Base-by-base conservation (phyloP, 1,140 invertebrate genomes). In the Aphis gossypii region DNA sequence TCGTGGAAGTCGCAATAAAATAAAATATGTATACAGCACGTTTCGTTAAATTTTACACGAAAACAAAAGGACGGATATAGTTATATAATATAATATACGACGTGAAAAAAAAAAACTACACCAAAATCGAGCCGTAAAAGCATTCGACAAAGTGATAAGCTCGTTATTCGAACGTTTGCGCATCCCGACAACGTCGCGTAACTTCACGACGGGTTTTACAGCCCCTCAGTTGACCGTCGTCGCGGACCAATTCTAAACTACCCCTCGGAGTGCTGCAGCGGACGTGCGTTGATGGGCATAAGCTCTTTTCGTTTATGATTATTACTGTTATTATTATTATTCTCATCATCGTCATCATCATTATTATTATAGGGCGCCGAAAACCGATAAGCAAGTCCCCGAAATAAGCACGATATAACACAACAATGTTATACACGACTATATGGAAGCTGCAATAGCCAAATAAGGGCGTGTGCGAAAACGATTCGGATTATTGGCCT, bases 291-390 rank as follows among this genome's bases (percentile, higher is more conserved):
- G 88, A 35, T 51, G 51, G 88, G 51, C 30, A 35, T 54, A 90
- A 56, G 51, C 88, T 38, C 88, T 90, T 90, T 56, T 56, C 88
- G 88, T 90, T 90, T 90, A 90, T 38, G 88, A 90, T 90, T 38
- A 90, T 89, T 54, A 54, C 51, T 2, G 14, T 83, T 83, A 83
- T n/a, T 35, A 88, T 48, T 68, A 68, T 68, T n/a, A 68, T 68
- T n/a, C n/a, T 56, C 3, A 68, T 68, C 9, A 68, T 68, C 9
- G 5, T 68, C 14, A 68, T 68, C 30, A 68, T 68, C 60, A 68
- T 68, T 21, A 18, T 76, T n/a, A 76, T n/a, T n/a, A 3, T n/a
- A 20, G 14, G 14, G 14, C 60, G 60, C 48, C 48, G 35, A 20
- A 56, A 90, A 90, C 88, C 88, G 88, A 90, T 90, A 90, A 90